Evolutionary conservation across 2,888 invertebrate genomes (phyloP).

Genomic region (Agonopterix heracliana): DNA sequence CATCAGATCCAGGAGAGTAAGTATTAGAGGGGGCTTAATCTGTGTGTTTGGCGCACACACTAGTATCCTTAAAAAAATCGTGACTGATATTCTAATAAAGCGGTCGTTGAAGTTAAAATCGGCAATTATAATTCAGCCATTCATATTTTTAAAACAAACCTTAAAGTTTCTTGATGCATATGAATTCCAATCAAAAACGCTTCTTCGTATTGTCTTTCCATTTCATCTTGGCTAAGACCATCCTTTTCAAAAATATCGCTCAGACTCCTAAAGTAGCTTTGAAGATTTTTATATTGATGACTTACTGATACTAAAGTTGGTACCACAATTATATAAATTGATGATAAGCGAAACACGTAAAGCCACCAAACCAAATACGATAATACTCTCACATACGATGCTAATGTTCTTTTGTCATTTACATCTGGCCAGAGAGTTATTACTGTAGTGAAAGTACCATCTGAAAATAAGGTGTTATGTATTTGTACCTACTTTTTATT

Average conservation of each 20-base stretch:
- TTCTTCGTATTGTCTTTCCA: conserved; percentile 33
- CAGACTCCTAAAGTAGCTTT: conserved; percentile 39
- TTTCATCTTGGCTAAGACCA: conserved; percentile 24
- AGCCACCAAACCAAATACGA: conserved; percentile 29
- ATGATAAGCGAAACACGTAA: conserved; percentile 18
- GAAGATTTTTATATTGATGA: conserved; percentile 39
- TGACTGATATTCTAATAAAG: too few relatives aligned
- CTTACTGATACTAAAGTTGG: conserved; percentile 25
- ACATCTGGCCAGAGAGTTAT: conserved; percentile 35
- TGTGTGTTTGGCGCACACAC: too few relatives aligned
- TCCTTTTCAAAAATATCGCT: conserved; percentile 22
- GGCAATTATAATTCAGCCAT: too few relatives aligned
- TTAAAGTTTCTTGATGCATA: conserved; percentile 37
- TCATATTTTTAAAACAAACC: conserved; percentile 21
- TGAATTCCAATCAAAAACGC: conserved; percentile 40
- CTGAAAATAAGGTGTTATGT: conserved; percentile 14
- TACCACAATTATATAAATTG: conserved; percentile 23
- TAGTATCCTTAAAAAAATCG: too few relatives aligned
- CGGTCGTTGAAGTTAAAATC: too few relatives aligned
- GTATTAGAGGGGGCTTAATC: too few relatives aligned
- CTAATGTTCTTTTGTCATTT: conserved; percentile 23
- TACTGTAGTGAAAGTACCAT: conserved; percentile 28
- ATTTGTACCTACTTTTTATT: too few relatives aligned
- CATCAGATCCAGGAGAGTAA: too few relatives aligned
- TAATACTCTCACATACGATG: conserved; percentile 18